Conservation (phyloP, 1,140 invertebrate genomes). For the Bursaphelenchus mucronatus region DNA sequence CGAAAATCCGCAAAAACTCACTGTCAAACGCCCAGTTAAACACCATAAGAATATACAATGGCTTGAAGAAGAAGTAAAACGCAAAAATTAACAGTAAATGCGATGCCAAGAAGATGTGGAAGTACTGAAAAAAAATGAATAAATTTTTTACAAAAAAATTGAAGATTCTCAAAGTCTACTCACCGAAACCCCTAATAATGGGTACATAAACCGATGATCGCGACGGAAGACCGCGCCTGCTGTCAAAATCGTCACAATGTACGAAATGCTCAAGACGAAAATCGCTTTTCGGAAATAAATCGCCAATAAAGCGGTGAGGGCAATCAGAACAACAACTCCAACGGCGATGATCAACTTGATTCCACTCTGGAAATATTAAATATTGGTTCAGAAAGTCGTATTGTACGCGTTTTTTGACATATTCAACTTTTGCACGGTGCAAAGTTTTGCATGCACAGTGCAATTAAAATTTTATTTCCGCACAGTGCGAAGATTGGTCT, state of each 20-base stretch:
- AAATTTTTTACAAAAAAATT: conserved; percentile 2
- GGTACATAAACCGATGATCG: conserved; percentile 36
- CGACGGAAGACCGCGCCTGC: conserved; percentile 27
- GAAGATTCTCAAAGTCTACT: conserved; percentile 6
- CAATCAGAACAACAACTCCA: conserved; percentile 40
- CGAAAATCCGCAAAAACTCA: conserved; percentile 16
- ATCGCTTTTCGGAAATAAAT: conserved; percentile 46
- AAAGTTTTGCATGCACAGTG: too few relatives aligned
- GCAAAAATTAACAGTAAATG: conserved; percentile 33
- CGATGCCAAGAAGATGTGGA: conserved; percentile 36
- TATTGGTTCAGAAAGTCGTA: too few relatives aligned
- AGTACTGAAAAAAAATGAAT: conserved; percentile 39
- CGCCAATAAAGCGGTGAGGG: conserved; percentile 22
- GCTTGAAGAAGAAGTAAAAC: conserved; percentile 50
- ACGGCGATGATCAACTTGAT: conserved; percentile 37
- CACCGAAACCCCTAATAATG: conserved; percentile 41
- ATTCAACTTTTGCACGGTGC: too few relatives aligned
- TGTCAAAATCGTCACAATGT: conserved; percentile 32
- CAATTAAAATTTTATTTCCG: too few relatives aligned
- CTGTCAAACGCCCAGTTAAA: conserved; percentile 50
- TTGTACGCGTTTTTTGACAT: too few relatives aligned
- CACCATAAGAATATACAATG: conserved; percentile 48
- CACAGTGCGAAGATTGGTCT: too few relatives aligned
- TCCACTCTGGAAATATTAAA: conserved; percentile 27
- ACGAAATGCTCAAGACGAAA: conserved; percentile 33